Evolutionary conservation across 2,113 vertebrate species (phyloP).

Genomic region (Excalfactoria chinensis): DNA sequence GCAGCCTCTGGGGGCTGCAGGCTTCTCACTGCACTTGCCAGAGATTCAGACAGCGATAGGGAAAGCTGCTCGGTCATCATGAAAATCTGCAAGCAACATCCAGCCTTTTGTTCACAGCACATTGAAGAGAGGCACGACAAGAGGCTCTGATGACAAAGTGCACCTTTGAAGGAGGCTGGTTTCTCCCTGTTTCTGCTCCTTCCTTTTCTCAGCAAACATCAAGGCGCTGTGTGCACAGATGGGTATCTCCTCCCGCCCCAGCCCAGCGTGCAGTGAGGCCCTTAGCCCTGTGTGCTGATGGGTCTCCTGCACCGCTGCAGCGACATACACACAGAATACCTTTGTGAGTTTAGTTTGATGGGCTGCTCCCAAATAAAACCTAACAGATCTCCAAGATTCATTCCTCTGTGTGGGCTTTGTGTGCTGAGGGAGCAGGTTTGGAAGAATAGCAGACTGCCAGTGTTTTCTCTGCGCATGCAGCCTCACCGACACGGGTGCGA

Average conservation of each 20-base stretch:
- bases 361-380: background rate
- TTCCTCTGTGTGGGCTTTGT: fast-evolving
- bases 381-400: background rate
- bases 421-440: background rate
- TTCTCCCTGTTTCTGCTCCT: background rate
- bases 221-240: background rate
- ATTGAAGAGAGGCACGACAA: background rate
- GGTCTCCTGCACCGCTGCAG: background rate
- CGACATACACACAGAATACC: fast-evolving
- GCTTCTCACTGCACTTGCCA: background rate
- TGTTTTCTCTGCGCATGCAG: background rate
- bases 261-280: fast-evolving
- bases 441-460: background rate
- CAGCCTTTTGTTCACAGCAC: background rate
- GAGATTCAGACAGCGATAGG: background rate
- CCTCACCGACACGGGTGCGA: fast-evolving
- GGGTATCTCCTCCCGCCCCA: background rate
- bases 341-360: background rate
- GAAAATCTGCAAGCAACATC: background rate
- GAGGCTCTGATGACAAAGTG: background rate
- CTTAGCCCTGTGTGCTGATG: background rate
- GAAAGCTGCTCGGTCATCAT: background rate
- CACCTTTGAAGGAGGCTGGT: background rate
- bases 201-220: background rate
- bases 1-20: background rate